Evolutionary conservation across 2,888 invertebrate genomes (phyloP).

Genomic region (Tetragnatha montana): DNA sequence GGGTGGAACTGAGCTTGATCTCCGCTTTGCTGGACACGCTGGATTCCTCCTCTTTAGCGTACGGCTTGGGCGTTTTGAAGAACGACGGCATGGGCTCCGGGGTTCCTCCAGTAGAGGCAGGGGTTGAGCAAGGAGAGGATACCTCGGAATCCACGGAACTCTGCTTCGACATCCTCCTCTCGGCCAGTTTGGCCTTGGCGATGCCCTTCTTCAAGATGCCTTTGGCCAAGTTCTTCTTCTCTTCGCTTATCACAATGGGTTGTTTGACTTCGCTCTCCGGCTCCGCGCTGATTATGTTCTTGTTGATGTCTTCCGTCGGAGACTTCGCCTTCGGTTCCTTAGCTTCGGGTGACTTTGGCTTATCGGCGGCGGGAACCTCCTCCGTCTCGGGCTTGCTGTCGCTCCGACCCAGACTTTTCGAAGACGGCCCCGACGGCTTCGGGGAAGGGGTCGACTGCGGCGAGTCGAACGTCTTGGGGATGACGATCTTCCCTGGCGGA

Average conservation of each 20-base stretch:
- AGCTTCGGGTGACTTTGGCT: background rate
- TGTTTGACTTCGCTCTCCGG: constrained; percentile 18
- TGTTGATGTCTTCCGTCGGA: constrained; percentile 53
- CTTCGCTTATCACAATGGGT: constrained; percentile 42
- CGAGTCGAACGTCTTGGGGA: constrained; percentile 70
- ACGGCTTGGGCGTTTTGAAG: constrained; percentile 68
- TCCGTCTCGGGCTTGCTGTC: constrained; percentile 44
- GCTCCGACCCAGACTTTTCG: constrained; percentile 24
- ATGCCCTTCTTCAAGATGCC: constrained; percentile 67
- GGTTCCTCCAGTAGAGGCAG: constrained; percentile 52
- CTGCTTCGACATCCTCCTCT: constrained; percentile 68
- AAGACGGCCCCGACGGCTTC: constrained; percentile 20
- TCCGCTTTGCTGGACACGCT: constrained; percentile 65
- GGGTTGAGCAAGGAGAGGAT: constrained; percentile 53
- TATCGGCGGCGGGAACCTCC: constrained; percentile 16
- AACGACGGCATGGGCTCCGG: constrained; percentile 66
- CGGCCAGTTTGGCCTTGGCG: constrained; percentile 67
- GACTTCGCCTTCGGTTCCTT: constrained; percentile 62
- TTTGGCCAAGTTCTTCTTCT: constrained; percentile 71
- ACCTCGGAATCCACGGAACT: constrained; percentile 66
- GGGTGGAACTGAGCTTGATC: constrained; percentile 62
- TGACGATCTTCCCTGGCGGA: constrained; percentile 68
- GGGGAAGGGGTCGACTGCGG: constrained; percentile 64
- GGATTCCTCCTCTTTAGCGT: constrained; percentile 57
- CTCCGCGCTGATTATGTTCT: constrained; percentile 42